Percentiles rank a stretch among this genome's conserved stretches.
Conservation (phyloP, 2,113 vertebrate genomes). For the Cinclus mexicanus region DNA sequence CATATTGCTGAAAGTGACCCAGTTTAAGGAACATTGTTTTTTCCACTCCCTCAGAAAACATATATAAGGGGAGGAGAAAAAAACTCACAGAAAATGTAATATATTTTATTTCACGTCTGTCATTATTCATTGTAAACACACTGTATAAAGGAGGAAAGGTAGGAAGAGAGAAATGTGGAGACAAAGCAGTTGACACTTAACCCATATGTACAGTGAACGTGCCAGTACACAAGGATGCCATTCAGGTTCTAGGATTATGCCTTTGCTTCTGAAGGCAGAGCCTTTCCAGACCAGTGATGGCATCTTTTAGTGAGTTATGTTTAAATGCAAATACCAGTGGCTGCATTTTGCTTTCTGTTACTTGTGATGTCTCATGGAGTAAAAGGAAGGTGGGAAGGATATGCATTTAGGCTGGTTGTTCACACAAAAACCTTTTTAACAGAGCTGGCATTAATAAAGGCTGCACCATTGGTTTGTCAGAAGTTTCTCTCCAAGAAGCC, state of each 20-base stretch:
- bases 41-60: neutral
- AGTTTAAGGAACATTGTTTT: neutral
- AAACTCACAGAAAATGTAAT: neutral
- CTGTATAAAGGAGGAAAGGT: neutral
- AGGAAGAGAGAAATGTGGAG: neutral
- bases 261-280: neutral
- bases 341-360: neutral
- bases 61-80: neutral
- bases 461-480: neutral
- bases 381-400: neutral
- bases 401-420: neutral
- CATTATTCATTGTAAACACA: neutral
- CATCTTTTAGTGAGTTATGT: neutral
- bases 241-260: neutral
- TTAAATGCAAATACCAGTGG: neutral
- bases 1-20: neutral
- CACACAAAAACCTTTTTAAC: neutral
- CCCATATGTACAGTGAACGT: rapidly evolving
- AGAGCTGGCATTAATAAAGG: neutral
- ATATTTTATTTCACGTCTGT: neutral
- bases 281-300: neutral
- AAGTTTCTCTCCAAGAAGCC: neutral
- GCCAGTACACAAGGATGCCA: neutral
- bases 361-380: neutral
- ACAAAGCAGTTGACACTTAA: neutral